These are phyloP conservation scores for Ashinkailepas kermadecensis DNA, from an alignment of 2,888 invertebrate genomes.

Conservation along the genomic window DNA sequence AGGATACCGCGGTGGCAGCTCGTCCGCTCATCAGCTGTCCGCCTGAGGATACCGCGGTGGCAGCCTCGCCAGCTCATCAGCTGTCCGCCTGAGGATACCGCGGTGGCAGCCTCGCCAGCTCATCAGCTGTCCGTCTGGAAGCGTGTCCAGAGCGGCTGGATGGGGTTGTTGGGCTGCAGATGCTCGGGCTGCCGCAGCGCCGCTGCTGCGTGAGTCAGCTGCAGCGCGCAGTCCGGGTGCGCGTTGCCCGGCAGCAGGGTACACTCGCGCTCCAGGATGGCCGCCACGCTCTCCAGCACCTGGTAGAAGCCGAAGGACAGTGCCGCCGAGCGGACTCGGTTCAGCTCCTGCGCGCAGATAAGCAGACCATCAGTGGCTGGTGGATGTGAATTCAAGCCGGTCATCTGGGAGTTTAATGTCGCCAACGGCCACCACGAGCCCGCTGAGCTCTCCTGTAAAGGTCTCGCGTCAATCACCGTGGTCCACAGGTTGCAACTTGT, in stretches of 20 bases:
- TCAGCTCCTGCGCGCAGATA: slow-evolving; percentile 62
- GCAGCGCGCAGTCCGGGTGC: slow-evolving; percentile 79
- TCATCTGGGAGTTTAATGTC: too few relatives aligned
- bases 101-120: too few relatives aligned
- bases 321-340: slow-evolving; percentile 80
- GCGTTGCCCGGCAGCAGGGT: slow-evolving; percentile 64
- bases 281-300: slow-evolving; percentile 73
- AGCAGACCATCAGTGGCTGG: too few relatives aligned
- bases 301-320: slow-evolving; percentile 85
- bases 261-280: slow-evolving; percentile 82
- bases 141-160: slow-evolving; percentile 22
- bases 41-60: too few relatives aligned
- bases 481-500: too few relatives aligned
- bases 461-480: too few relatives aligned
- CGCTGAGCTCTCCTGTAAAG: too few relatives aligned
- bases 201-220: slow-evolving; percentile 79
- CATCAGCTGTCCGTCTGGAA: slow-evolving; percentile 14
- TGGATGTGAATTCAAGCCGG: too few relatives aligned
- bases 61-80: background rate
- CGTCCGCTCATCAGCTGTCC: too few relatives aligned
- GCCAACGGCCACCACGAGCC: too few relatives aligned
- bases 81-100: background rate
- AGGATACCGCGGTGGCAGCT: too few relatives aligned
- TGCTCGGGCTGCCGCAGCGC: slow-evolving; percentile 60
- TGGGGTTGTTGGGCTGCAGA: background rate